Percentiles rank a stretch among this genome's conserved stretches.
phyloP scores from a whole-genome alignment of 2,888 invertebrate species.

The Cephus nigrinus region DNA sequence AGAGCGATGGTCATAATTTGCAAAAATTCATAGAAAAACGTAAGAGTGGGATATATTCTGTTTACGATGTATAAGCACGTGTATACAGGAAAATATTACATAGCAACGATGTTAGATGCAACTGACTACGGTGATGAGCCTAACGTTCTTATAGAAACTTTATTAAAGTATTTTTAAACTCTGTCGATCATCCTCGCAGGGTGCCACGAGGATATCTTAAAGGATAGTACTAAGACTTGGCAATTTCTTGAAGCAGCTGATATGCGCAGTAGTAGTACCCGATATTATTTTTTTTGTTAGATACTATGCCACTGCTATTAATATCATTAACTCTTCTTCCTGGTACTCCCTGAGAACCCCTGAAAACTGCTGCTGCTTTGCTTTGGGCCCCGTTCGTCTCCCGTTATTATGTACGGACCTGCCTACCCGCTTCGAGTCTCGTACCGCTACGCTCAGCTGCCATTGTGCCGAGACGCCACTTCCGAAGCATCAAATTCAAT shows the following conservation, averaged over 20 bases:
- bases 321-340: not conserved
- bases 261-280: constrained; percentile 49
- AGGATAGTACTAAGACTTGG: not conserved
- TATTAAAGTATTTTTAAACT: not conserved
- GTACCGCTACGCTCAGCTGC: constrained; percentile 61
- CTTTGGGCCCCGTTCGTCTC: not conserved
- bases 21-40: constrained; percentile 40
- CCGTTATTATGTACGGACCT: constrained; percentile 6
- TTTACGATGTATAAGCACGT: constrained; percentile 1
- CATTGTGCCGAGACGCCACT: constrained; percentile 63
- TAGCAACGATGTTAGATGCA: not conserved
- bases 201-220: not conserved
- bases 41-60: not conserved
- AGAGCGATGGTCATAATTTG: constrained; percentile 36
- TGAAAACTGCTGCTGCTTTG: not conserved
- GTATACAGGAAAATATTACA: not conserved
- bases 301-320: not conserved
- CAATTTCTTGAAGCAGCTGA: constrained; percentile 53
- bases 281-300: not conserved
- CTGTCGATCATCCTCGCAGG: not conserved
- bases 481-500: constrained; percentile 61
- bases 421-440: constrained; percentile 34
- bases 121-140: not conserved
- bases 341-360: constrained; percentile 18
- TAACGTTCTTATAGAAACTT: not conserved